Percentiles rank a stretch among this genome's conserved stretches.
Evolutionary conservation across 2,113 vertebrate genomes (phyloP).

Genomic region (Lagopus leucura): DNA sequence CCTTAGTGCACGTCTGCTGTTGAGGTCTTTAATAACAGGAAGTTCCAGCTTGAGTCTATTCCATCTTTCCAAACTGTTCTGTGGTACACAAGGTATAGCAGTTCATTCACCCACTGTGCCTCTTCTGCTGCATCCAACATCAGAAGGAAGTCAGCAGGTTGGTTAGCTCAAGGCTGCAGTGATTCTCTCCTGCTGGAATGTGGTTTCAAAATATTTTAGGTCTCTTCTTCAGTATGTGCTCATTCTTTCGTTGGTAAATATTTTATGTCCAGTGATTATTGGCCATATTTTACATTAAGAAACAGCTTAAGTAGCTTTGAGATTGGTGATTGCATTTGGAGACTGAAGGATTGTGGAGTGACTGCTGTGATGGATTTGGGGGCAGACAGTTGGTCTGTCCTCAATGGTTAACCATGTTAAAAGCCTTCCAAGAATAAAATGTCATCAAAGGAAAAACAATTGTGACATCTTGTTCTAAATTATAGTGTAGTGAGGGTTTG

Average conservation of each 20-base stretch:
- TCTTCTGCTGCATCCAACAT: not conserved
- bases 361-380: not conserved
- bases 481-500: not conserved
- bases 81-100: not conserved
- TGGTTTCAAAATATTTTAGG: constrained; percentile 43
- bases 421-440: not conserved
- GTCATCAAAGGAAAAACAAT: not conserved
- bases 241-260: constrained; percentile 55
- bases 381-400: not conserved
- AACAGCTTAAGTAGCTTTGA: constrained; percentile 4
- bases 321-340: not conserved
- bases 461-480: not conserved
- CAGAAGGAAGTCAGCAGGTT: not conserved
- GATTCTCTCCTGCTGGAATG: constrained; percentile 30
- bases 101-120: not conserved
- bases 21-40: constrained; percentile 63
- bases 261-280: not conserved
- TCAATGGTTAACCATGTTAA: not conserved
- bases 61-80: constrained; percentile 12
- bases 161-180: not conserved
- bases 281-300: not conserved
- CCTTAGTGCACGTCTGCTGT: constrained; percentile 41
- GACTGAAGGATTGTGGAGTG: not conserved
- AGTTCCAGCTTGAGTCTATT: constrained; percentile 52
- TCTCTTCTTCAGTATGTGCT: constrained; percentile 10